Conservation (phyloP, 1,140 invertebrate genomes). For the Ylistrum balloti region DNA sequence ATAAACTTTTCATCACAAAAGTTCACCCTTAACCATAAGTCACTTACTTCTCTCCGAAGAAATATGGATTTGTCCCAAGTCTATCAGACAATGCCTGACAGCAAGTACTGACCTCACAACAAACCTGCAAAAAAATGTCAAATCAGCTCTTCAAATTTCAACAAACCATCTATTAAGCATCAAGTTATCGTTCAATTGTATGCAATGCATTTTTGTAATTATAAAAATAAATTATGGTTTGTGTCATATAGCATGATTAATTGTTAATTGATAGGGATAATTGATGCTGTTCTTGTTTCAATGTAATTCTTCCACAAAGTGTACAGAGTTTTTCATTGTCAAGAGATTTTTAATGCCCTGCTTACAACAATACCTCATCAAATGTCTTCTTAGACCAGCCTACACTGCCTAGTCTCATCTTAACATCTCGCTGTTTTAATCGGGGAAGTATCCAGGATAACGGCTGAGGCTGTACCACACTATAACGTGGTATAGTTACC, state of each 20-base stretch:
- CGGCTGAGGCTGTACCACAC: constrained; percentile 96
- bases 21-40: neutral
- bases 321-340: too few relatives aligned
- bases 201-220: too few relatives aligned
- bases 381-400: constrained; percentile 91
- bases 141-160: too few relatives aligned
- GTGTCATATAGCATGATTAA: too few relatives aligned
- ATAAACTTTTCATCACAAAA: too few relatives aligned
- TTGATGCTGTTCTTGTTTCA: too few relatives aligned
- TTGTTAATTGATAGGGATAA: too few relatives aligned
- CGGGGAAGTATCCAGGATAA: constrained; percentile 92
- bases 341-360: too few relatives aligned
- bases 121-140: constrained; percentile 85
- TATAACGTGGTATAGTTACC: constrained; percentile 92
- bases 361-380: constrained; percentile 87
- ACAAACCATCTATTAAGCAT: too few relatives aligned
- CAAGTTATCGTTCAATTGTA: too few relatives aligned
- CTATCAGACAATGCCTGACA: constrained; percentile 91
- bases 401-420: constrained; percentile 88
- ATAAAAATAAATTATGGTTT: too few relatives aligned
- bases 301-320: too few relatives aligned
- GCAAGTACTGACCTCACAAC: constrained; percentile 91
- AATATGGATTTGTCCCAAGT: constrained; percentile 90
- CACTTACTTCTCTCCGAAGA: constrained; percentile 84
- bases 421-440: constrained; percentile 89